Evolutionary conservation across 2,797 vertebrate species (phyloP).

Genomic region (Paguma larvata): DNA sequence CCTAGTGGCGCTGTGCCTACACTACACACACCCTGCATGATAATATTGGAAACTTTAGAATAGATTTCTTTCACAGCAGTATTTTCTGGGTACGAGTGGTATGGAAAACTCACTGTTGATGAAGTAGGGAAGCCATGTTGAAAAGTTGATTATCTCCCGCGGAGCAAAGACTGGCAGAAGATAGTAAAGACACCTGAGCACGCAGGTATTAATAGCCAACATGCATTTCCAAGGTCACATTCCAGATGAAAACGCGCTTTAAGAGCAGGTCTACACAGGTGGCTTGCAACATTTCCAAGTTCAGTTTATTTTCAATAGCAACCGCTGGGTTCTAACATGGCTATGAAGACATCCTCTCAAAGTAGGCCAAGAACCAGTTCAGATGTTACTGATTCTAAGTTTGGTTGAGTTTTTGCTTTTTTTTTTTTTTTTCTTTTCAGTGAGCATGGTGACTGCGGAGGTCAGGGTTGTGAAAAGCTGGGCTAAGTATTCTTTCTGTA

Average conservation of each 20-base stretch:
- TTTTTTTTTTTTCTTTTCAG: not conserved
- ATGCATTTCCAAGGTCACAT: slow-evolving; percentile 22
- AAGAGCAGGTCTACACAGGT: not conserved
- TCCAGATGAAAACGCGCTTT: slow-evolving; percentile 61
- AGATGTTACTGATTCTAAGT: not conserved
- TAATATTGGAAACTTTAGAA: not conserved
- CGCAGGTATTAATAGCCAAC: not conserved
- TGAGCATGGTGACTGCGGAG: slow-evolving; percentile 59
- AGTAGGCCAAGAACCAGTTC: slow-evolving; percentile 48
- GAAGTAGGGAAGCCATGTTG: not conserved
- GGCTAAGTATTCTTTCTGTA: slow-evolving; percentile 64
- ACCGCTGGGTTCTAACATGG: slow-evolving; percentile 17
- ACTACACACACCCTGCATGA: not conserved
- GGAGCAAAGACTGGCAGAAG: slow-evolving; percentile 66
- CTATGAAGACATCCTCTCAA: slow-evolving; percentile 16
- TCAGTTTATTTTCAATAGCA: not conserved
- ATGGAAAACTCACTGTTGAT: not conserved
- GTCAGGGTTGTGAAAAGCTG: slow-evolving; percentile 43
- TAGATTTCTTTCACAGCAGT: not conserved
- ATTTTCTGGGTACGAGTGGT: not conserved
- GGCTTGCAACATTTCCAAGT: not conserved
- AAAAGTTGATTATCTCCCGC: not conserved
- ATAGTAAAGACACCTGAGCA: not conserved
- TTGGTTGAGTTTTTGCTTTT: not conserved
- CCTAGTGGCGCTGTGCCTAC: not conserved